phyloP scores from a whole-genome alignment of 2,797 vertebrate genomes.

The Tinamus major region DNA sequence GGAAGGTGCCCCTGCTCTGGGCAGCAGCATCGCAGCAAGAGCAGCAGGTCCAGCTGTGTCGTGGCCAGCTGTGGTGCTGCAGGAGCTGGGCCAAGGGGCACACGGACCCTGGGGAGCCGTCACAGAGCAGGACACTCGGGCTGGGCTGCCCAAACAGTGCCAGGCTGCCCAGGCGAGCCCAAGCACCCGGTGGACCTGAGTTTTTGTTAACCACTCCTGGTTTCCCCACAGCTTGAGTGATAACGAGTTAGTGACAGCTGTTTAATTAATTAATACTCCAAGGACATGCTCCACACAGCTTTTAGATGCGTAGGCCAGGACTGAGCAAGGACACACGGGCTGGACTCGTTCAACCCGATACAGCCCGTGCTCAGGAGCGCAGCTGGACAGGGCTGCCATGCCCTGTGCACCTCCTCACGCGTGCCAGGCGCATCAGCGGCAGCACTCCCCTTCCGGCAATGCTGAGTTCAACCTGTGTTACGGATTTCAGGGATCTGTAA shows the following conservation, averaged over 20 bases:
- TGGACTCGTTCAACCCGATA: not conserved
- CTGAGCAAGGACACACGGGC: not conserved
- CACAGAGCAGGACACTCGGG: rapidly evolving
- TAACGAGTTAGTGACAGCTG: not conserved
- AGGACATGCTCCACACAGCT: not conserved
- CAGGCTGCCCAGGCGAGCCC: not conserved
- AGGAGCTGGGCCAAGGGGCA: not conserved
- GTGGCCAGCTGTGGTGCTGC: not conserved
- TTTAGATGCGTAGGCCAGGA: not conserved
- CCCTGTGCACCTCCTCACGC: not conserved
- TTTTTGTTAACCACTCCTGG: not conserved
- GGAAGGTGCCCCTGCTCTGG: not conserved
- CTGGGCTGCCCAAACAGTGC: not conserved
- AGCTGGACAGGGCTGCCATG: not conserved
- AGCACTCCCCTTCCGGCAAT: not conserved
- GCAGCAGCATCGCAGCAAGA: not conserved
- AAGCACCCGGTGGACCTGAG: not conserved
- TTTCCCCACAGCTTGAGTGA: not conserved
- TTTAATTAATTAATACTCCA: slow-evolving; percentile 51
- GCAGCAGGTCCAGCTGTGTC: not conserved
- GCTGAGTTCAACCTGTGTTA: not conserved
- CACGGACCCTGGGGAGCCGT: not conserved
- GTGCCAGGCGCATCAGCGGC: not conserved
- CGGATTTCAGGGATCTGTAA: not conserved
- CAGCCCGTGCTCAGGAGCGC: not conserved